These are phyloP conservation scores for Chloroclysta siterata DNA, from an alignment of 2,888 invertebrate genomes.

Conservation along the genomic window DNA sequence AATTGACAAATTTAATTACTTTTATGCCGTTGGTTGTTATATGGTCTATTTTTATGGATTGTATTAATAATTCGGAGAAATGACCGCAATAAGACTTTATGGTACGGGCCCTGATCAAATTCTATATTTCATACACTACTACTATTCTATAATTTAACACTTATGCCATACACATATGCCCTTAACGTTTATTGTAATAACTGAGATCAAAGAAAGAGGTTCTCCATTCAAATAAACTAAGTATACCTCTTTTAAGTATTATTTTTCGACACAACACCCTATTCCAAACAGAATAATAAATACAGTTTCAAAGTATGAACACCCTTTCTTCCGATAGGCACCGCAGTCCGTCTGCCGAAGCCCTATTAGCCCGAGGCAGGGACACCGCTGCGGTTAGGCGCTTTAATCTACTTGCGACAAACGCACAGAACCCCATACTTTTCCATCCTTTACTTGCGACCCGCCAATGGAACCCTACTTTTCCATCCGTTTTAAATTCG, in stretches of 20 bases:
- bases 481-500: conserved; percentile 77
- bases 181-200: too few relatives aligned
- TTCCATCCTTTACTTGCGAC: conserved; percentile 73
- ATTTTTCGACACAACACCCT: conserved; percentile 8
- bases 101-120: too few relatives aligned
- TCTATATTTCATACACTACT: too few relatives aligned
- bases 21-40: too few relatives aligned
- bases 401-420: conserved; percentile 73
- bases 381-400: conserved; percentile 61
- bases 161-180: too few relatives aligned
- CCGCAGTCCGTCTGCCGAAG: conserved; percentile 52
- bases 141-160: too few relatives aligned
- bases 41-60: too few relatives aligned
- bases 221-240: too few relatives aligned
- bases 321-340: conserved; percentile 48
- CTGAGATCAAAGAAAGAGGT: too few relatives aligned
- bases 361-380: conserved; percentile 61
- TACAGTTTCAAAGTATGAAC: conserved; percentile 36
- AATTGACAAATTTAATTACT: too few relatives aligned
- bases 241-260: neutral
- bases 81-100: too few relatives aligned
- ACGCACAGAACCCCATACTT: conserved; percentile 58
- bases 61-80: too few relatives aligned
- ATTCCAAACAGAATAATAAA: conserved; percentile 14
- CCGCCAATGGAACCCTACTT: conserved; percentile 53